Evolutionary conservation across 2,888 invertebrate species (phyloP), one percentile per base, ranked within the genome.

Genomic region (Pherbina coryleti): DNA sequence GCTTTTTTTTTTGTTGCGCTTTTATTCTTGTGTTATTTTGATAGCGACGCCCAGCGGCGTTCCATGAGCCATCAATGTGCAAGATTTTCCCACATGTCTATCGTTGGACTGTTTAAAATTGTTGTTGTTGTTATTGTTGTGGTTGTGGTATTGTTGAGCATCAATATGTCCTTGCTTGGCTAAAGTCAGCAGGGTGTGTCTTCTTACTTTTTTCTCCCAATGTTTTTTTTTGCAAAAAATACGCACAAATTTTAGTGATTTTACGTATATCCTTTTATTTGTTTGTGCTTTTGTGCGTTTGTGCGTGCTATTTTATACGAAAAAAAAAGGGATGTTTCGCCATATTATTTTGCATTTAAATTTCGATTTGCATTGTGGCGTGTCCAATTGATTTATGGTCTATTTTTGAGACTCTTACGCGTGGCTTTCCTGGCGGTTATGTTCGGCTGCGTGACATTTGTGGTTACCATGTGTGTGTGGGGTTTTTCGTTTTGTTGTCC

Each of bases 331-430:
- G 75, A 66, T 75, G 66, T 76, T 79, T 66, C 75, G 67, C 72
- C 85, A 83, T 87, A 88, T 88, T 88, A 88, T 88, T 88, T 88
- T 84, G 88, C 87, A 88, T 88, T 88, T 89, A 89, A 89, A 89
- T 87, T 87, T 87, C 88, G 88, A 88, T 88, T 88, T 88, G 86
- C 86, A 86, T 87, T 86, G 83, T 82, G 86, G 87, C 87, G 87
- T 87, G 87, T 86, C 88, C 85, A 87, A 88, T 89, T 88, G 88
- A 60, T 60, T 25, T 31, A 60, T 60, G 60, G 60, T 19, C 5
- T 19, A 57, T 57, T 19, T 25, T 28, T 25, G 19, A 60, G 28
- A 31, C 25, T 19, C 28, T 28, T 14, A 60, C 14, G 7, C 22
- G 8, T 66, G 66, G 31, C 66, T 66, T 66, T 37, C 34, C 19